Evolutionary conservation across 2,888 invertebrate genomes (phyloP).

Genomic region (Papilio elwesi): DNA sequence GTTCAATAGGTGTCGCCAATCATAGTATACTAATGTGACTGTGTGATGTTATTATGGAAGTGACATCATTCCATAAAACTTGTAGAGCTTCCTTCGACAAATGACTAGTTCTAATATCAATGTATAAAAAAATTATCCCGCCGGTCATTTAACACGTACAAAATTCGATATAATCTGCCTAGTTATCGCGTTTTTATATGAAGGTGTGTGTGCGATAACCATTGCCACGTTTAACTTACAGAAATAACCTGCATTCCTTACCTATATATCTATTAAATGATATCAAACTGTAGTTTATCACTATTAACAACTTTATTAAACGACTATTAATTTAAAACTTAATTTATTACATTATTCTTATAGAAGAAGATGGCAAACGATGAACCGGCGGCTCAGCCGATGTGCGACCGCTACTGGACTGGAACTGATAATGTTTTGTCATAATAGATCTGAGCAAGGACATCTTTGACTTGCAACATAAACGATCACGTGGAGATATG

Average conservation of each 20-base stretch:
- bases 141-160: neutral
- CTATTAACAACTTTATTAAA: neutral
- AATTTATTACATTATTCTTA: neutral
- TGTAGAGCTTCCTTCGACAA: neutral
- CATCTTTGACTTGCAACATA: neutral
- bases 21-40: no score
- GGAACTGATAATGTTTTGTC: neutral
- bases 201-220: slow-evolving; percentile 35
- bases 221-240: slow-evolving; percentile 6
- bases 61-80: neutral
- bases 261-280: neutral
- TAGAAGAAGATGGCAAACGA: no score
- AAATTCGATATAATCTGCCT: slow-evolving; percentile 15
- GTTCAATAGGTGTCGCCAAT: no score
- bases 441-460: neutral
- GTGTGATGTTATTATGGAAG: no score
- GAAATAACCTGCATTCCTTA: neutral
- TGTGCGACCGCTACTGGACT: neutral
- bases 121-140: slow-evolving; percentile 4
- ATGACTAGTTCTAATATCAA: slow-evolving; percentile 1
- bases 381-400: no score
- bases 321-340: no score
- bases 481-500: no score
- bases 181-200: slow-evolving; percentile 17
- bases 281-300: slow-evolving; percentile 1